Base-by-base conservation (phyloP, 2,797 vertebrate genomes). In the Typhlichthys eigenmanni region DNA sequence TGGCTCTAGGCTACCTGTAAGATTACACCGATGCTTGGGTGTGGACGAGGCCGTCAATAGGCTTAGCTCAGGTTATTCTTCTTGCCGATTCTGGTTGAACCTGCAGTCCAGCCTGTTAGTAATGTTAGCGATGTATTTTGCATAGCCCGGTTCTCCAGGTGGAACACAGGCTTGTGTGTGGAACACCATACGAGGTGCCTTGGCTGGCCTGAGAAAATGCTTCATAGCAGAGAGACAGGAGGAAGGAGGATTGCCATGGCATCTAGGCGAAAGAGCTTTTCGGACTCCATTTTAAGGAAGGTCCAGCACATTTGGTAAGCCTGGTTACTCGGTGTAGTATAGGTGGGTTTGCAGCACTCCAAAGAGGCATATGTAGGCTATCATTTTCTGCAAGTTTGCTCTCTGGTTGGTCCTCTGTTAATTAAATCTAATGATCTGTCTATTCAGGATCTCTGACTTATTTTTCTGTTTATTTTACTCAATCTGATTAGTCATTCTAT, bases 231-330 rank as follows among this genome's bases (percentile, higher is more conserved):
- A 72, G 55, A 67, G 1, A 2, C 58, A 64, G 70, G 62, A 62
- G 64, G 68, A 65, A 58, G 51, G 69, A 48, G 14, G 19, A 63
- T 47, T 34, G 34, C 19, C 2, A 43, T 51, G 2, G 7, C 47
- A n/a, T 34, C 63, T 32, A 71, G 60, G 55, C 82, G 71, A 55
- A 58, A 55, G 13, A 76, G 59, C 57, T 55, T 85, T 57, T 73
- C 75, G 53, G 69, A 64, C 32, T 19, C 58, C 13, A 58, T 77
- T 64, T 66, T 71, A 3, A 7, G 34, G 52, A 88, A 79, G 58
- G 65, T 80, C 16, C 71, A 81, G 54, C 58, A 58, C 1, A 47
- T 72, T 47, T 79, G 82, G 78, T 86, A 77, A 84, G 77, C 49
- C 32, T 38, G 7, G 34, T 8, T 38, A 8, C 34, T 38, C 7